Evolutionary conservation across 37 sponge, comb jelly and placozoan species (phyloP).

Genomic region (Oopsacas minuta): DNA sequence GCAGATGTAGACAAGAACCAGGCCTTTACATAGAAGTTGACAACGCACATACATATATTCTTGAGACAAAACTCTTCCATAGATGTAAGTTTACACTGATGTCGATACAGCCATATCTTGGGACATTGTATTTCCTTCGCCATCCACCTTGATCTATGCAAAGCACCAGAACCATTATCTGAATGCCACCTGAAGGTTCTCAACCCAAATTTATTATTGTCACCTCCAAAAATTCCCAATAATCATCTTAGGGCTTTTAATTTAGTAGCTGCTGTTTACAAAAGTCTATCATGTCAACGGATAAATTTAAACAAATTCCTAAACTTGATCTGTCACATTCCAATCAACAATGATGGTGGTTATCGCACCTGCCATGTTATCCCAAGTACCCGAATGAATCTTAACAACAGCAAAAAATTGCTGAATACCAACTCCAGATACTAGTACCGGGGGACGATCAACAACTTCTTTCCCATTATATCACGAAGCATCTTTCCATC

Average conservation of each 20-base stretch:
- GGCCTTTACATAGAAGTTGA: background rate
- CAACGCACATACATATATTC: background rate
- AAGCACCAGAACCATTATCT: background rate
- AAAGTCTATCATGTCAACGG: background rate
- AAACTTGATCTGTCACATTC: background rate
- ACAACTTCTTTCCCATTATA: background rate
- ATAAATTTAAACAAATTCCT: background rate
- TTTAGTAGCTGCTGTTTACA: background rate
- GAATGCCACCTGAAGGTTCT: background rate
- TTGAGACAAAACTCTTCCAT: background rate
- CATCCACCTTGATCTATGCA: background rate
- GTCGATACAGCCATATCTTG: background rate
- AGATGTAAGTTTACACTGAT: background rate
- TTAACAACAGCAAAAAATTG: background rate
- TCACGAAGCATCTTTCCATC: background rate
- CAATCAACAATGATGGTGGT: background rate
- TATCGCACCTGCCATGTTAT: background rate
- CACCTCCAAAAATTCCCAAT: background rate
- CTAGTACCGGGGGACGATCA: background rate
- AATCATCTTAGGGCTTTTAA: background rate
- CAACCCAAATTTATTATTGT: background rate
- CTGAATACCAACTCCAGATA: background rate
- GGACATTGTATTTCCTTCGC: background rate
- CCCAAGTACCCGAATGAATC: background rate
- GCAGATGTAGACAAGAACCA: background rate